Evolutionary conservation across 2,113 vertebrate species (phyloP).

Genomic region (Gallinago jamesoni): DNA sequence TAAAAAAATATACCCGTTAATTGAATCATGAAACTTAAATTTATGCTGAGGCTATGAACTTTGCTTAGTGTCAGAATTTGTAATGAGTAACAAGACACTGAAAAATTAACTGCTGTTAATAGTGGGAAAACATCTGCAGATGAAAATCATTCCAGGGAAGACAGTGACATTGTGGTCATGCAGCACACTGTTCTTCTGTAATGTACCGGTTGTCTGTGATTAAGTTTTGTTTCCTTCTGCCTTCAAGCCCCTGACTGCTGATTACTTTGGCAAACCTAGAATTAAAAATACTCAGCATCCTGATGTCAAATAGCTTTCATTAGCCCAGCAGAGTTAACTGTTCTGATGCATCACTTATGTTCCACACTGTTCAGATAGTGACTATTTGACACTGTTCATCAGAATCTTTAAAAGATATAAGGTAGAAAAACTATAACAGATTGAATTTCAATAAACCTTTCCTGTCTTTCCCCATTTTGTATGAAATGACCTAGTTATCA

Average conservation of each 20-base stretch:
- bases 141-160: not conserved
- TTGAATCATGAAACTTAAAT: not conserved
- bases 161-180: not conserved
- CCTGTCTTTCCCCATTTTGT: not conserved
- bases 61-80: not conserved
- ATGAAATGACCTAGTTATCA: not conserved
- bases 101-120: not conserved
- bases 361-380: not conserved
- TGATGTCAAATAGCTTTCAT: conserved; percentile 39
- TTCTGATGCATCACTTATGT: conserved; percentile 32
- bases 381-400: conserved; percentile 15
- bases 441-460: not conserved
- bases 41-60: not conserved
- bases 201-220: conserved; percentile 3
- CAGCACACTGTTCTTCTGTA: not conserved
- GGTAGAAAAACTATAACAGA: not conserved
- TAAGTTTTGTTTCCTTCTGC: conserved; percentile 11
- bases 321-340: conserved; percentile 13
- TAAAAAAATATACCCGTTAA: not conserved
- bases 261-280: not conserved
- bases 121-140: not conserved
- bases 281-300: not conserved
- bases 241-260: not conserved
- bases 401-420: conserved; percentile 3
- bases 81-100: not conserved